Evolutionary conservation across 1,140 invertebrate species (phyloP).

Genomic region (Aethina tumida): DNA sequence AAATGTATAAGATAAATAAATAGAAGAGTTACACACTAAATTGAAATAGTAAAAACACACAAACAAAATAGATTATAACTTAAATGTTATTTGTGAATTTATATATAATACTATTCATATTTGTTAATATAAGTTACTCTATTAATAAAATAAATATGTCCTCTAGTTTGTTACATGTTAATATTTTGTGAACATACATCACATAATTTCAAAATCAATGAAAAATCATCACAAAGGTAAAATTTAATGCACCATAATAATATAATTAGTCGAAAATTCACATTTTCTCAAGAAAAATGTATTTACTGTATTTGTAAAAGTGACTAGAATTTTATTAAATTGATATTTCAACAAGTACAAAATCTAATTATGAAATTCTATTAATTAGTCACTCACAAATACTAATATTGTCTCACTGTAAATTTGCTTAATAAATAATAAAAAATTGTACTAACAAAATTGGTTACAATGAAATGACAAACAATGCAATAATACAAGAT

Average conservation of each 20-base stretch:
- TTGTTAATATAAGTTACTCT: slow-evolving; percentile 26
- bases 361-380: slow-evolving; percentile 14
- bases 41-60: background rate
- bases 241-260: slow-evolving; percentile 2
- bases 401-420: slow-evolving; percentile 23
- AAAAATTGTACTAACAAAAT: slow-evolving; percentile 23
- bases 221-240: background rate
- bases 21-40: background rate
- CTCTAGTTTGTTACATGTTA: slow-evolving; percentile 14
- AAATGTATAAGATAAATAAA: background rate
- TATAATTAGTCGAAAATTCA: slow-evolving; percentile 12
- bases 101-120: slow-evolving; percentile 21
- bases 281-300: slow-evolving; percentile 10
- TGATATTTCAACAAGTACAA: slow-evolving; percentile 17
- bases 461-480: no score
- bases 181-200: background rate
- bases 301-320: slow-evolving; percentile 19
- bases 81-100: slow-evolving; percentile 9
- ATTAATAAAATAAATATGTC: slow-evolving; percentile 26
- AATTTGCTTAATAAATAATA: slow-evolving; percentile 17
- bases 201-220: background rate
- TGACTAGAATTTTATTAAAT: slow-evolving; percentile 14
- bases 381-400: slow-evolving; percentile 23
- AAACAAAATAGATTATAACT: slow-evolving; percentile 10
- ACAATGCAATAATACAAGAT: no score